Evolutionary conservation across 2,113 vertebrate species (phyloP).

Genomic region (Lepisosteus osseus): DNA sequence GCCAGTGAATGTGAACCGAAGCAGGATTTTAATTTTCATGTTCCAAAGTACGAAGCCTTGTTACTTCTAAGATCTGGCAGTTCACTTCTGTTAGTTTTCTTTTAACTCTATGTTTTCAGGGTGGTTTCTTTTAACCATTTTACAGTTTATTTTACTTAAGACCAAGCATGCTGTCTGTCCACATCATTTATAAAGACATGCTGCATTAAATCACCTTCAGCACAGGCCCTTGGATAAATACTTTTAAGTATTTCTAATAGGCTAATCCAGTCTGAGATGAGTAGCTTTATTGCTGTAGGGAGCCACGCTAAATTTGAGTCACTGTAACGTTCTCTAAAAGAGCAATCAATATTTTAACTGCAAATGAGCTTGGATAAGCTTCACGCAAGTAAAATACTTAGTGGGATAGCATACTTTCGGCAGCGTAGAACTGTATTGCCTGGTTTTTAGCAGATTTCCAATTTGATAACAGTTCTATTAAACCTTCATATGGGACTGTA

Average conservation of each 20-base stretch:
- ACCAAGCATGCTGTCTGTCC: neutral
- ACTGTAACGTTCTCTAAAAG: conserved; percentile 8
- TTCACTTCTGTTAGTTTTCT: too few species aligned
- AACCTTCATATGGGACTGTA: neutral
- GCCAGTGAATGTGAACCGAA: too few species aligned
- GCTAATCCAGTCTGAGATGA: neutral
- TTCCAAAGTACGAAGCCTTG: too few species aligned
- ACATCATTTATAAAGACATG: conserved; percentile 13
- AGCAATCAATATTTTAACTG: conserved; percentile 20
- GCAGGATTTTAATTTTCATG: too few species aligned
- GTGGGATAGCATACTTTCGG: neutral
- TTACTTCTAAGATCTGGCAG: too few species aligned
- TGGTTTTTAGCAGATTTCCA: conserved; percentile 24
- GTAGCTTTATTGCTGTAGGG: conserved; percentile 3
- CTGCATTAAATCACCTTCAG: conserved; percentile 8
- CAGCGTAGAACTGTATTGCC: conserved; percentile 8
- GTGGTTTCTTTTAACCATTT: too few species aligned
- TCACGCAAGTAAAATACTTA: conserved; percentile 21
- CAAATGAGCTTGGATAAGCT: conserved; percentile 24
- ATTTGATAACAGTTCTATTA: conserved; percentile 22
- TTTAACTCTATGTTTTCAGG: too few species aligned
- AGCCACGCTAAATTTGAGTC: conserved; percentile 29
- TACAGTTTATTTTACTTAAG: neutral
- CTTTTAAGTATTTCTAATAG: conserved; percentile 5
- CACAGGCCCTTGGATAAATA: conserved; percentile 17